Evolutionary conservation across 2,113 vertebrate genomes (phyloP).

Genomic region (Bufo bufo): DNA sequence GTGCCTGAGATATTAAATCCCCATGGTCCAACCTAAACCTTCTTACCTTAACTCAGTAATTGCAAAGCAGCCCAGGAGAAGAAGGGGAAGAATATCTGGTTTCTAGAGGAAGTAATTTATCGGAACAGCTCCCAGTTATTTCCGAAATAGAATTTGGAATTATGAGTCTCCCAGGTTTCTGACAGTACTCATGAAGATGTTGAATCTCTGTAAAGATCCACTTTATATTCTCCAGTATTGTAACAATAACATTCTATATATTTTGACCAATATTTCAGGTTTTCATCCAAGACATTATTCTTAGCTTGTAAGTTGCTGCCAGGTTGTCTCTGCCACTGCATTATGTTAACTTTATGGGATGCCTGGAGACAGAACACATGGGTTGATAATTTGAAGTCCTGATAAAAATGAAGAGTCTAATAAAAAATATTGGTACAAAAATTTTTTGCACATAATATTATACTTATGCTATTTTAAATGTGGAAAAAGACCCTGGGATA

Average conservation of each 20-base stretch:
- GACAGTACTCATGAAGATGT: slow-evolving; percentile 24
- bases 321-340: not conserved
- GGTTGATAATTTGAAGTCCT: not conserved
- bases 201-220: slow-evolving; percentile 34
- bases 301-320: not conserved
- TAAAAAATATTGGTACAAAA: not conserved
- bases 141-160: slow-evolving; percentile 56
- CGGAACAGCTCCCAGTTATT: slow-evolving; percentile 51
- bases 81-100: slow-evolving; percentile 41
- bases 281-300: not conserved
- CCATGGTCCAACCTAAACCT: slow-evolving; percentile 38
- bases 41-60: slow-evolving; percentile 50
- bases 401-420: not conserved
- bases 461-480: too few relatives aligned
- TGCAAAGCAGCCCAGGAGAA: slow-evolving; percentile 49
- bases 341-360: not conserved
- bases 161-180: slow-evolving; percentile 49
- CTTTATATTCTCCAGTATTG: slow-evolving; percentile 1
- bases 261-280: not conserved
- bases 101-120: slow-evolving; percentile 61
- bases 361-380: not conserved
- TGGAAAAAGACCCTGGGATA: too few relatives aligned
- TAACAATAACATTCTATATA: slow-evolving; percentile 30
- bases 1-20: slow-evolving; percentile 51
- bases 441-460: not conserved